Base-by-base conservation (phyloP, 2,888 invertebrate species). In the Xestia xanthographa region DNA sequence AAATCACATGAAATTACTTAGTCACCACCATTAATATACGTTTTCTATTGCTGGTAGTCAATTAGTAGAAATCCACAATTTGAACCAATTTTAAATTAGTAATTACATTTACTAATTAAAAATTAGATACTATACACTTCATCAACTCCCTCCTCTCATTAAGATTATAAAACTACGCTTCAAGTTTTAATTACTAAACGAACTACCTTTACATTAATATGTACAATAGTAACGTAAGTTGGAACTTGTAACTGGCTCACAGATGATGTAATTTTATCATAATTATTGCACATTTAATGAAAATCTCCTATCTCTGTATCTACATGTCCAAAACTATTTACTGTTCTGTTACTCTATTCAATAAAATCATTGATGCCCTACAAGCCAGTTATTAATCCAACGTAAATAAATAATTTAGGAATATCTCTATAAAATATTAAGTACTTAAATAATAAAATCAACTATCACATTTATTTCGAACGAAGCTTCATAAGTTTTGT, bases 391-490 rank as follows among this genome's bases (percentile, higher is more conserved):
- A 88, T 74, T 58, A 73, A 80, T 85, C 88, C 89, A 88, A 88
- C 85, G 81, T 89, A 87, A 96, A 96, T 96, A 96, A 96, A 96
- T 96, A 96, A 96, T 96, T 96, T 95, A 96, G 90, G 91, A 92
- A 94, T 94, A 95, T 93, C 92, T 94, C 92, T 95, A 93, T 94
- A 93, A 92, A 94, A 93, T 92, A 95, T 95, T 95, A 96, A 95
- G 95, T 96, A 96, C 96, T 95, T 95, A 95, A 94, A 93, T 94
- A 95, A 93, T 94, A 95, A 93, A 94, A 94, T 94, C 94, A 96
- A 95, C 96, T 96, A 96, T 96, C 96, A 96, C 96, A 96, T 96
- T 96, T 95, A 96, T 94, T 93, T 94, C 93, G 92, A 95, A 96
- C 93, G 93, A 95, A 96, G 95, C 95, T 92, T 94, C 93, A 92